These are phyloP conservation scores for Zaprionus ghesquierei DNA, from an alignment of 1,140 invertebrate species.

Conservation along the genomic window DNA sequence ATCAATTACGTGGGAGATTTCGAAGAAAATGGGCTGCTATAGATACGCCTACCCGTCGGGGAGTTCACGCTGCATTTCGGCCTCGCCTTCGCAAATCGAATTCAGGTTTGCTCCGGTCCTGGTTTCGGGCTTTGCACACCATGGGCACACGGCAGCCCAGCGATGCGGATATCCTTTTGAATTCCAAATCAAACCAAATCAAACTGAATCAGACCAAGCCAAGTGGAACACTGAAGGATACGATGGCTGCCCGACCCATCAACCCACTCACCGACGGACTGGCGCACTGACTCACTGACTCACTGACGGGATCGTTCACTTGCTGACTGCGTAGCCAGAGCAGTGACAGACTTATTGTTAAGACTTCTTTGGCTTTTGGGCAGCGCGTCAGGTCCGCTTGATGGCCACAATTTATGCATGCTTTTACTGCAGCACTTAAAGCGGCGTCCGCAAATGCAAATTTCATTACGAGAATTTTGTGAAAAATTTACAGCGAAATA, in stretches of 20 bases:
- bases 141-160: conserved; percentile 34
- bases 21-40: conserved; percentile 1
- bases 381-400: background rate
- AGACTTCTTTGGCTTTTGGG: background rate
- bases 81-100: background rate
- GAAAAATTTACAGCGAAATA: background rate
- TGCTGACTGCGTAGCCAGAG: background rate
- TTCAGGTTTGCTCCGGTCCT: background rate
- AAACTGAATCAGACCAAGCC: conserved; percentile 58
- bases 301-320: conserved; percentile 13
- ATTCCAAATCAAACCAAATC: conserved; percentile 54
- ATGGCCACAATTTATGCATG: conserved; percentile 28
- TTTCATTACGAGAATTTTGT: conserved; percentile 18
- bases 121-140: background rate
- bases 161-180: conserved; percentile 65
- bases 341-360: background rate
- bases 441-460: conserved; percentile 10
- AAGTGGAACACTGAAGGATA: conserved; percentile 73
- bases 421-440: conserved; percentile 20
- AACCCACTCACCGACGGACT: conserved; percentile 19
- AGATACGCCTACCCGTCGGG: conserved; percentile 12
- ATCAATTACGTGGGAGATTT: conserved; percentile 56
- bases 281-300: conserved; percentile 25
- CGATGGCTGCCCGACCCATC: conserved; percentile 32
- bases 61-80: conserved; percentile 18